Base-by-base conservation (phyloP, 2,888 invertebrate genomes). In the Lasioglossum vierecki region DNA sequence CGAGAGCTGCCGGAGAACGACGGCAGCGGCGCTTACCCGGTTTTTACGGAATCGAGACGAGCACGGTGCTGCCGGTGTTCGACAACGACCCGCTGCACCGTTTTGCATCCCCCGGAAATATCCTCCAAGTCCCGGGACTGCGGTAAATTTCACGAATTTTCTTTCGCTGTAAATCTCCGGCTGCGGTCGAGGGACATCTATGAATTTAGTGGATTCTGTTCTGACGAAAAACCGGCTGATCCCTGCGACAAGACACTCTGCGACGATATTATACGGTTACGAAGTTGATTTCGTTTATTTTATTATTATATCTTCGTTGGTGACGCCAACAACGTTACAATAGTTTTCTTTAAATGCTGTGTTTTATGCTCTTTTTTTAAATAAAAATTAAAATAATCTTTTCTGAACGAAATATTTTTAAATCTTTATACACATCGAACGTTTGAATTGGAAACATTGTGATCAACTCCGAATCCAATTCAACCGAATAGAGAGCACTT, bases 11-110 rank as follows among this genome's bases (percentile, higher is more conserved):
- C n/a, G 57, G 49, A 39, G 77, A 46, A 39, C n/a, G 49, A n/a
- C 13, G 44, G 44, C 44, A 11, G 35, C 76, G 76, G 35, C 76
- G 76, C 18, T 18, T 1, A 2, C 66, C 26, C 49, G 74, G 46
- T 88, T 88, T 87, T 88, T 88, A 80, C 83, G 86, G 73, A 86
- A 86, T 86, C 83, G 79, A 35, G 72, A 60, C 39, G 74, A 74
- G 49, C 68, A 53, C 57, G 39, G 63, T 63, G 63, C 30, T 57
- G 57, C 57, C 66, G 49, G 79, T 79, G 84, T 72, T 80, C 77
- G 57, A 41, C 66, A 57, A 76, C 68, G 76, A 57, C 76, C 74
- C 74, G 74, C 57, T 71, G 71, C 57, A 46, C 39, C 70, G 76
- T 75, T 78, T 80, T 77, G 77, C 85, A 77, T 63, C 35, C 57